Percentiles rank a stretch among this genome's conserved stretches.
Conservation (phyloP, 37 sponge, comb jelly and placozoan species). For the Axinella damicornis region DNA sequence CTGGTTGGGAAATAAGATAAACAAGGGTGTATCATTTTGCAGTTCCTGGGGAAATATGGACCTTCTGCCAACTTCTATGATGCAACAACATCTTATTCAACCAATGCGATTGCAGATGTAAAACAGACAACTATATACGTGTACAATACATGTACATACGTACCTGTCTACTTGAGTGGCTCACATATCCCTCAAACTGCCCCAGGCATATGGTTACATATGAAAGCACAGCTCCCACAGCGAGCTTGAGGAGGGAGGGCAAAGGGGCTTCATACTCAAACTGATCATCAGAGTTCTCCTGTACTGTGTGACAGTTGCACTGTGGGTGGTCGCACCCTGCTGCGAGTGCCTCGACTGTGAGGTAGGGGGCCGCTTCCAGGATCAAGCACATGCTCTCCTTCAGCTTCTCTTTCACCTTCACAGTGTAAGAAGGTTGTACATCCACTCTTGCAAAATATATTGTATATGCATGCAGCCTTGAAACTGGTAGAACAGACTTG, state of each 20-base stretch:
- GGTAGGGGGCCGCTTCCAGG: slow-evolving; percentile 14
- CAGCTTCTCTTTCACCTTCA: slow-evolving; percentile 50
- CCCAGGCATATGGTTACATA: slow-evolving; percentile 25
- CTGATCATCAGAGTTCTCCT: no score
- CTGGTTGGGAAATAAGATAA: no score
- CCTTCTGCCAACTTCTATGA: no score
- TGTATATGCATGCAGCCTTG: no score
- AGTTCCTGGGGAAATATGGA: no score
- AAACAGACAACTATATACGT: no score
- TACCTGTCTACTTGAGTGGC: slow-evolving; percentile 30
- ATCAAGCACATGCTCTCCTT: slow-evolving; percentile 29
- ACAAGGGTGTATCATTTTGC: no score
- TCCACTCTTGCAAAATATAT: no score
- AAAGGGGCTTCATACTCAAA: background rate
- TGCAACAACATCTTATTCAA: no score
- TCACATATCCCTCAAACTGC: slow-evolving; percentile 62
- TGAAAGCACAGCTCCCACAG: background rate
- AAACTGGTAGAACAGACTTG: no score
- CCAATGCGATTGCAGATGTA: no score
- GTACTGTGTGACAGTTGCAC: background rate
- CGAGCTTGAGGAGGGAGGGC: background rate
- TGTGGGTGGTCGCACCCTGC: background rate
- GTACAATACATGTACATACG: no score
- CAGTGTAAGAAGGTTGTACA: background rate
- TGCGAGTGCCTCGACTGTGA: background rate